A percentile compares a stretch with the other conserved stretches of the same genome.
Evolutionary conservation across 2,888 invertebrate genomes (phyloP).

Genomic region (Lithodes maja): DNA sequence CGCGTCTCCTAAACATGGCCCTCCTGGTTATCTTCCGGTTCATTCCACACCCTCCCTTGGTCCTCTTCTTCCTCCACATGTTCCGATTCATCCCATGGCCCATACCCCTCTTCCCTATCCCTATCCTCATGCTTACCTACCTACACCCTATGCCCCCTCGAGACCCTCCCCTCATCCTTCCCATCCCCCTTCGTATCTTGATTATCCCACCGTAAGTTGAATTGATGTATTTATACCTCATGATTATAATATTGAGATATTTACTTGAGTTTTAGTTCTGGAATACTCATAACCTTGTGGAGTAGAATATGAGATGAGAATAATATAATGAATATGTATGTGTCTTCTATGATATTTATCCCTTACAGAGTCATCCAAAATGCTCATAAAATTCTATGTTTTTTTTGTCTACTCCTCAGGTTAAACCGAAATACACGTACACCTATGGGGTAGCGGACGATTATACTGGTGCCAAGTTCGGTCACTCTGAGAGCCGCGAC

Average conservation of each 20-base stretch:
- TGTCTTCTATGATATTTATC: too few relatives aligned
- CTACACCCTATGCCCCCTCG: not conserved
- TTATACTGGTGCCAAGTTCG: conserved; percentile 53
- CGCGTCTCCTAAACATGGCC: not conserved
- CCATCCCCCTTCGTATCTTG: not conserved
- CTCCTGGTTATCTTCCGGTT: not conserved
- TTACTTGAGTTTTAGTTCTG: too few relatives aligned
- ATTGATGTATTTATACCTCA: too few relatives aligned
- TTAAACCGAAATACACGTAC: conserved; percentile 55
- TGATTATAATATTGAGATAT: too few relatives aligned
- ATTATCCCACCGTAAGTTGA: not conserved
- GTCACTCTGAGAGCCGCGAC: conserved; percentile 57
- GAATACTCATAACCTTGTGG: too few relatives aligned
- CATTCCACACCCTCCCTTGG: not conserved
- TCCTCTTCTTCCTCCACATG: not conserved
- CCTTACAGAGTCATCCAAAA: too few relatives aligned
- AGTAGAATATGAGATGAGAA: too few relatives aligned
- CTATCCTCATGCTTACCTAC: not conserved
- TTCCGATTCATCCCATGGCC: not conserved
- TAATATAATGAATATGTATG: too few relatives aligned
- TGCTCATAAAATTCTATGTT: not conserved
- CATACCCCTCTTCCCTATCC: not conserved
- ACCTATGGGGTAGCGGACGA: conserved; percentile 52
- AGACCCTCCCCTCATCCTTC: not conserved
- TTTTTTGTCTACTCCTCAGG: conserved; percentile 23